Evolutionary conservation across 2,113 vertebrate genomes (phyloP).

Genomic region (Saguinus midas): DNA sequence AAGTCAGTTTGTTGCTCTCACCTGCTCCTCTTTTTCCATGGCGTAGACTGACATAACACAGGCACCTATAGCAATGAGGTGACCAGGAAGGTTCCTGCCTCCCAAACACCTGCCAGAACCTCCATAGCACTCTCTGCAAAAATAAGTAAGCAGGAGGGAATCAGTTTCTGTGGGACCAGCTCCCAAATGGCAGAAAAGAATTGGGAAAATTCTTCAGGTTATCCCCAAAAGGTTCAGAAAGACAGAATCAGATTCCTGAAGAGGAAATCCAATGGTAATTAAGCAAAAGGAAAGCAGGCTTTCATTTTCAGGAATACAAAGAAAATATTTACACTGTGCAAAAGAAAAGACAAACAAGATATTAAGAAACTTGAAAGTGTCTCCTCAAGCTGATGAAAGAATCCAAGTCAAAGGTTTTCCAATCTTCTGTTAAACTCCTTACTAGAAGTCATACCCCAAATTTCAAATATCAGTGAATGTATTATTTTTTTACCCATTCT

Average conservation of each 20-base stretch:
- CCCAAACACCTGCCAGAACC: conserved; percentile 66
- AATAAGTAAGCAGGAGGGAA: conserved; percentile 83
- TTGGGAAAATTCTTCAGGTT: conserved; percentile 86
- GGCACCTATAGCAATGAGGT: conserved; percentile 73
- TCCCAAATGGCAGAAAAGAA: conserved; percentile 87
- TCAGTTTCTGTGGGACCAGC: conserved; percentile 84
- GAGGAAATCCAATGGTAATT: conserved; percentile 72
- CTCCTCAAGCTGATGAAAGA: neutral
- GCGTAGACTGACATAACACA: conserved; percentile 18
- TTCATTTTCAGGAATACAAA: neutral
- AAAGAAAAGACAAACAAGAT: neutral
- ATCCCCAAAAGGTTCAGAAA: conserved; percentile 77
- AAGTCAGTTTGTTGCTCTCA: neutral
- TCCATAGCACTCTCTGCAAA: conserved; percentile 55
- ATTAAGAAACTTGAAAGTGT: neutral
- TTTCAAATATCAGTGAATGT: neutral
- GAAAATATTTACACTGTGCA: neutral
- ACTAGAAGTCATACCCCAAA: neutral
- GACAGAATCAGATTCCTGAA: conserved; percentile 81
- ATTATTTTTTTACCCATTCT: neutral
- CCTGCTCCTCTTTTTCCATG: neutral
- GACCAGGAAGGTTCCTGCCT: conserved; percentile 84
- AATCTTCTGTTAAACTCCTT: neutral
- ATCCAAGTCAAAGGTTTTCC: neutral
- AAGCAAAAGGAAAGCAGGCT: conserved; percentile 80